Conservation (phyloP, 2,888 invertebrate species). For the Ophraella communa region DNA sequence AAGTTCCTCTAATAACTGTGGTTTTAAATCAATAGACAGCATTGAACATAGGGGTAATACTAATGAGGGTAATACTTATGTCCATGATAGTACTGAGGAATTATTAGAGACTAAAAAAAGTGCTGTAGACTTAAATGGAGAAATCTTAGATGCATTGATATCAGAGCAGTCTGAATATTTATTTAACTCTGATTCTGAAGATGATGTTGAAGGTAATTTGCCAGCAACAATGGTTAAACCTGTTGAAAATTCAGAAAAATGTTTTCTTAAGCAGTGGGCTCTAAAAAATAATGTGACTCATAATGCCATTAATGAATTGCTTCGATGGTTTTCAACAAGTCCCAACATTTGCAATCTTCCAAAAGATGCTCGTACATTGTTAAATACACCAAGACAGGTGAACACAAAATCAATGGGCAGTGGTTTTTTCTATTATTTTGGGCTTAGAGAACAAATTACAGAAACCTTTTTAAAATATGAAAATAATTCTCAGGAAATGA, state of each 20-base stretch:
- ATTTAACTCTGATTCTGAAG: no score
- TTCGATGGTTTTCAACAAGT: slow-evolving; percentile 19
- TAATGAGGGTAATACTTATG: neutral
- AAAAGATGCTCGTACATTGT: slow-evolving; percentile 21
- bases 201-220: no score
- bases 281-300: slow-evolving; percentile 16
- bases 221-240: no score
- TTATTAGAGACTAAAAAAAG: no score
- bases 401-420: slow-evolving; percentile 11
- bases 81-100: no score
- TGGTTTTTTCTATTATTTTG: slow-evolving; percentile 17
- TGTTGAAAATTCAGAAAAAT: no score
- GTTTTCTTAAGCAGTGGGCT: neutral
- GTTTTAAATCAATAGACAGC: neutral
- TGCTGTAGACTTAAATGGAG: no score
- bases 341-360: slow-evolving; percentile 14
- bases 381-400: slow-evolving; percentile 19
- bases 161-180: no score
- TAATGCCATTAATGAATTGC: slow-evolving; percentile 14
- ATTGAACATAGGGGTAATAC: neutral
- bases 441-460: neutral
- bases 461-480: neutral
- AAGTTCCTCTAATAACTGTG: neutral
- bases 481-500: neutral
- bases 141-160: no score